These are phyloP conservation scores for Agriopis leucophaearia DNA, from an alignment of 2,888 invertebrate species.

Conservation along the genomic window DNA sequence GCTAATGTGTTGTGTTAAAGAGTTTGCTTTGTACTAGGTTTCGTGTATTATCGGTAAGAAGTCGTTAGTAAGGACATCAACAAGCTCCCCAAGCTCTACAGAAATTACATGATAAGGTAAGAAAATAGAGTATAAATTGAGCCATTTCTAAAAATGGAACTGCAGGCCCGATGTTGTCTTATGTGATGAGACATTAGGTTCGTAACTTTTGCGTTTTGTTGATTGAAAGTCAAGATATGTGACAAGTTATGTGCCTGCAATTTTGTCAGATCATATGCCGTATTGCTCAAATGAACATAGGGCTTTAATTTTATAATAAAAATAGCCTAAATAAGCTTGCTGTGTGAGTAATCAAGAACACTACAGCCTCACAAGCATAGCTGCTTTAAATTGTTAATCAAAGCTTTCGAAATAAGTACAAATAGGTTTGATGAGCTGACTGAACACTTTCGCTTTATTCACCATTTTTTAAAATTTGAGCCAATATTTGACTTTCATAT, in stretches of 20 bases:
- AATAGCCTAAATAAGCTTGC: neutral
- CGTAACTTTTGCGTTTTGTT: no score
- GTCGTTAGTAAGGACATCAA: neutral
- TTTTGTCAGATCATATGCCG: neutral
- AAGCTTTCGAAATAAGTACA: neutral
- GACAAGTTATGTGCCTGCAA: neutral
- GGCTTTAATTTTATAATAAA: neutral
- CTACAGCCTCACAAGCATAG: conserved; percentile 40
- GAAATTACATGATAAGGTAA: neutral
- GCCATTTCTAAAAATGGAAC: neutral
- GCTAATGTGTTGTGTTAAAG: neutral
- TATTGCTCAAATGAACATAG: neutral
- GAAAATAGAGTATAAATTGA: neutral
- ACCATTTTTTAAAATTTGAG: conserved; percentile 3
- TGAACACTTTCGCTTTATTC: neutral
- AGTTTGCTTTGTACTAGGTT: neutral
- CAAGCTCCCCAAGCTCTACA: neutral
- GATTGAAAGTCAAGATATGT: no score
- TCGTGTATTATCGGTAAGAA: neutral
- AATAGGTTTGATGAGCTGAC: neutral
- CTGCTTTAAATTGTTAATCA: conserved; percentile 14
- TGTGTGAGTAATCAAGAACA: conserved; percentile 20
- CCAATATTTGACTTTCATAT: neutral
- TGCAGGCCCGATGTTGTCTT: no score
- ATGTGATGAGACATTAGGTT: no score